Percentiles rank a stretch among this genome's conserved stretches.
Evolutionary conservation across 2,113 vertebrate genomes (phyloP).

Genomic region (Collichthys lucidus): DNA sequence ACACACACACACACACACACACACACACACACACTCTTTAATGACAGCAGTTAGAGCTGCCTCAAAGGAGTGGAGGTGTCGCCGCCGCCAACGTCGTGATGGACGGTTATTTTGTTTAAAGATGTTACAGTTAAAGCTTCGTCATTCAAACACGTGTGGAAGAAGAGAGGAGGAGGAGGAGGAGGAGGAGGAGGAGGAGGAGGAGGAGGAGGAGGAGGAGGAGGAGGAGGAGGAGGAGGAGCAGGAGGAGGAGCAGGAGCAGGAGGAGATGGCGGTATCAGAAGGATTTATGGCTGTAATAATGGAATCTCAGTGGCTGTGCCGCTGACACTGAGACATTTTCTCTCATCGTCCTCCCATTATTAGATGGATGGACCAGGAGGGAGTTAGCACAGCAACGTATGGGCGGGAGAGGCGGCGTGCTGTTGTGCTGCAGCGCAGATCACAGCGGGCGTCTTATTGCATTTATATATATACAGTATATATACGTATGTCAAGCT

Average conservation of each 20-base stretch:
- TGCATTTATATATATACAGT: conserved; percentile 6
- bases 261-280: conserved; percentile 29
- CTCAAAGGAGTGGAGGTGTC: conserved; percentile 52
- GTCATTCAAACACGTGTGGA: conserved; percentile 31
- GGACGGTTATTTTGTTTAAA: conserved; percentile 60
- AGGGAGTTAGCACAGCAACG: conserved; percentile 61
- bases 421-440: conserved; percentile 41
- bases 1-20: background rate
- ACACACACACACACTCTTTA: conserved; percentile 53
- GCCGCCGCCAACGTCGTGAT: conserved; percentile 45
- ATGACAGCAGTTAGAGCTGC: conserved; percentile 57
- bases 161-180: background rate
- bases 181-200: background rate
- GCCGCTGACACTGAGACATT: conserved; percentile 75
- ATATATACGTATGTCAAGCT: too few relatives aligned
- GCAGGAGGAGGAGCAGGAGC: background rate
- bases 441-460: conserved; percentile 38
- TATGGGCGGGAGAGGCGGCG: conserved; percentile 58
- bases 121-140: conserved; percentile 50
- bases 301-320: conserved; percentile 75
- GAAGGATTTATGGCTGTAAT: conserved; percentile 80
- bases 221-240: background rate
- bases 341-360: conserved; percentile 72
- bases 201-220: background rate
- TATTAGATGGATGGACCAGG: conserved; percentile 75